Evolutionary conservation across 2,113 vertebrate genomes (phyloP).

Genomic region (Columba livia): DNA sequence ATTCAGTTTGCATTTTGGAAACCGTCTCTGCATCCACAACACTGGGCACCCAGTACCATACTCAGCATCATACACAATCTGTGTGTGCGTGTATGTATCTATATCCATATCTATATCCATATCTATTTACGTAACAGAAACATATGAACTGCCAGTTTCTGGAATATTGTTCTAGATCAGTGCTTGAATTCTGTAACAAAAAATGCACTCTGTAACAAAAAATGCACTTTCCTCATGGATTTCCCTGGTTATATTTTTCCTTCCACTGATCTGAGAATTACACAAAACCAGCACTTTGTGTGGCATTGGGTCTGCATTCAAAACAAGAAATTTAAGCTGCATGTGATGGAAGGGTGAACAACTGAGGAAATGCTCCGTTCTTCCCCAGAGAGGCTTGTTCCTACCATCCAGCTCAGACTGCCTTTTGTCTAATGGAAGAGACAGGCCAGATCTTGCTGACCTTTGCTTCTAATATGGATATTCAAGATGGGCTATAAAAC

Average conservation of each 20-base stretch:
- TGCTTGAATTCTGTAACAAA: not conserved
- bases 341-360: not conserved
- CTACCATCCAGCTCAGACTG: not conserved
- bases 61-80: not conserved
- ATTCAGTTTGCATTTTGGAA: not conserved
- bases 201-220: not conserved
- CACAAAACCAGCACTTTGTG: not conserved
- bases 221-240: not conserved
- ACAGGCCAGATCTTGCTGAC: not conserved
- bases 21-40: not conserved
- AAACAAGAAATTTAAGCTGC: not conserved
- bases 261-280: not conserved
- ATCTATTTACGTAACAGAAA: not conserved
- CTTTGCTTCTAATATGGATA: not conserved
- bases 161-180: not conserved
- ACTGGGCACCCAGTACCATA: not conserved
- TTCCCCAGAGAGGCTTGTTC: not conserved
- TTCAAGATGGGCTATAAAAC: not conserved
- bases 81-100: fast-evolving
- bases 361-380: not conserved
- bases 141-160: not conserved
- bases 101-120: too few relatives aligned
- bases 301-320: not conserved
- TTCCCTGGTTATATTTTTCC: not conserved
- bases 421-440: not conserved